Conservation (phyloP, 2,888 invertebrate genomes). For the Shargacucullia verbasci region DNA sequence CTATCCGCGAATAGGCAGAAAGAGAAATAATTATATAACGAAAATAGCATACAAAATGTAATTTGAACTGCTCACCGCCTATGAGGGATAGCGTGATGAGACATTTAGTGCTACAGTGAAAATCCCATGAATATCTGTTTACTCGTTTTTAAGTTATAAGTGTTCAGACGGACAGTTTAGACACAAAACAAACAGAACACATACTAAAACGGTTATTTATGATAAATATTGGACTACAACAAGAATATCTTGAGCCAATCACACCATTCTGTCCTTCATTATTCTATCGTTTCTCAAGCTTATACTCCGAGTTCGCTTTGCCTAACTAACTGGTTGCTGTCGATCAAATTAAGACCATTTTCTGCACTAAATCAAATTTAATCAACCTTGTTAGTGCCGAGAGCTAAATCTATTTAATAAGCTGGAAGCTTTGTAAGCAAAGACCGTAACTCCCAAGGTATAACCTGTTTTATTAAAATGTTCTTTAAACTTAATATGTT, state of each 20-base stretch:
- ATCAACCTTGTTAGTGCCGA: slow-evolving; percentile 44
- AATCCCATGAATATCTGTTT: no score
- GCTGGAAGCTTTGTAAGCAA: slow-evolving; percentile 36
- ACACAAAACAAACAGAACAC: no score
- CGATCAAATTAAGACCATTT: slow-evolving; percentile 35
- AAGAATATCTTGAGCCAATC: neutral
- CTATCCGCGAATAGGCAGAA: no score
- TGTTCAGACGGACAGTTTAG: no score
- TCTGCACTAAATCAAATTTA: slow-evolving; percentile 52
- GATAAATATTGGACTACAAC: no score
- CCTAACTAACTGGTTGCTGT: slow-evolving; percentile 22
- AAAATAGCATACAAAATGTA: no score
- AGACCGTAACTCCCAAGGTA: slow-evolving; percentile 24
- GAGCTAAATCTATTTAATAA: slow-evolving; percentile 36
- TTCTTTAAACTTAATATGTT: slow-evolving; percentile 30
- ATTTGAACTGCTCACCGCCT: no score
- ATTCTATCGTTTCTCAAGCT: slow-evolving; percentile 15
- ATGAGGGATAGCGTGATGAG: no score
- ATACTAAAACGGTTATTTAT: no score
- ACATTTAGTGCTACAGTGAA: no score
- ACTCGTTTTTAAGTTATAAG: no score
- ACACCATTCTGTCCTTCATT: slow-evolving; percentile 22
- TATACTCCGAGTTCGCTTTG: slow-evolving; percentile 5
- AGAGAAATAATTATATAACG: no score
- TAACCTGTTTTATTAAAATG: slow-evolving; percentile 41